Evolutionary conservation across 2,888 invertebrate species (phyloP), one percentile per base, ranked within the genome.

Genomic region (Perizoma flavofasciatum): DNA sequence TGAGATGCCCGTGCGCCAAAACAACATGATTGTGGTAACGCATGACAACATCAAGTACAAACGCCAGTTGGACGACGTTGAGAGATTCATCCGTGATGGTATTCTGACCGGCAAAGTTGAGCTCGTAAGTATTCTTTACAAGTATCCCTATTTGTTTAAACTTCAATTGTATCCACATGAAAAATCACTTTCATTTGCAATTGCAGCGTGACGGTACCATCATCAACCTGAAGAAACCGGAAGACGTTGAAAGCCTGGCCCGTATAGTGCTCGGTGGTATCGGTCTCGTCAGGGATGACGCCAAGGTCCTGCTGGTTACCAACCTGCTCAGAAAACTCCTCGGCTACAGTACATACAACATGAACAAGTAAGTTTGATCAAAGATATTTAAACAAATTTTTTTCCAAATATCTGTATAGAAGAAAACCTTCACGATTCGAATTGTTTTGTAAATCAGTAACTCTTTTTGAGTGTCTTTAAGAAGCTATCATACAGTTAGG

Each of bases 181-280:
- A 33, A 40, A 61, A 5, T 37, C 58, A 5, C n/a, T 33, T 47
- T 10, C 6, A 4, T 60, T 48, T 65, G 60, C 46, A 49, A 51
- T 68, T 72, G 75, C 66, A 92, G 92, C 88, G 90, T 55, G 94
- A 94, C 67, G 95, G 95, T 49, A 90, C 92, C 4, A 83, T 92
- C 55, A 85, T 95, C 63, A 93, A 93, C 70, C 81, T 96, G 57
- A 95, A 92, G 81, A 93, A 95, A 66, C 90, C 94, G 3, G 93
- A 95, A 67, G 94, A 95, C 68, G 86, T 95, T 66, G 94, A 96
- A 77, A 90, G 92, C 71, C 90, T 96, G 61, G 95, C 95, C 47
- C 93, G 94, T 70, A 73, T 96, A 69, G 86, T 96, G 66, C 93
- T 95, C 77, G 94, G 94, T 47, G 95, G 95, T 67, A 88, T 93